Percentiles rank a stretch among this genome's conserved stretches.
phyloP scores from a whole-genome alignment of 2,113 vertebrate genomes.

The Polyodon spathula region DNA sequence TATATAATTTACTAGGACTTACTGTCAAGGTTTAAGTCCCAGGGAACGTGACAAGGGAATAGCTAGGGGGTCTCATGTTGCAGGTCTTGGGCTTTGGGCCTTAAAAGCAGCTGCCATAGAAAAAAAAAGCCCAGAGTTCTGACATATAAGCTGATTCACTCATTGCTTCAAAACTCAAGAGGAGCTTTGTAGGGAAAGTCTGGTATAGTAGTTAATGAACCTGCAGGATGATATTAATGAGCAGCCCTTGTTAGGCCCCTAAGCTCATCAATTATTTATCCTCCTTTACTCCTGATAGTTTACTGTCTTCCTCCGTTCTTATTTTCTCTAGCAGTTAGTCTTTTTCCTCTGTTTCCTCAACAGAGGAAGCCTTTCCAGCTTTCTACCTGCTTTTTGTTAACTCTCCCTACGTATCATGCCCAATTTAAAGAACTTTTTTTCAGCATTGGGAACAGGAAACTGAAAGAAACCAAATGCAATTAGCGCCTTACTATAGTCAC shows the following conservation, averaged over 20 bases:
- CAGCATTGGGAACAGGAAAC: slow-evolving; percentile 2
- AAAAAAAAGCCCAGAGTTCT: slow-evolving; percentile 45
- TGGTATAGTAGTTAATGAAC: slow-evolving; percentile 67
- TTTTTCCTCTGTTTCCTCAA: slow-evolving; percentile 41
- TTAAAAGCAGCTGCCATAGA: slow-evolving; percentile 39
- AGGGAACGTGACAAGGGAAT: slow-evolving; percentile 57
- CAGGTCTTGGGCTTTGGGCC: slow-evolving; percentile 30
- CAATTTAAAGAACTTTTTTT: slow-evolving; percentile 5
- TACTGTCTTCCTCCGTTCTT: slow-evolving; percentile 38
- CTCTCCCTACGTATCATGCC: slow-evolving; percentile 2
- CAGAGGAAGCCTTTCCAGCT: slow-evolving; percentile 29
- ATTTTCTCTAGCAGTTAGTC: slow-evolving; percentile 40
- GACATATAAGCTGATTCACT: slow-evolving; percentile 46
- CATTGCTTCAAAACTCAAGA: slow-evolving; percentile 54
- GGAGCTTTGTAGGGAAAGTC: slow-evolving; percentile 45
- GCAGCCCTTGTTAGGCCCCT: slow-evolving; percentile 50
- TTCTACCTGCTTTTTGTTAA: slow-evolving; percentile 6
- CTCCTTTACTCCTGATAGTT: slow-evolving; percentile 46
- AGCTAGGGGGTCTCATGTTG: slow-evolving; percentile 43
- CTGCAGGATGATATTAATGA: slow-evolving; percentile 69
- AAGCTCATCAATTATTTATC: slow-evolving; percentile 73
- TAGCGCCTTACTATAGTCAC: not conserved
- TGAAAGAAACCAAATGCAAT: not conserved
- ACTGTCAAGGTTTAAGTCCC: slow-evolving; percentile 78
- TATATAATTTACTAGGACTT: slow-evolving; percentile 98